Evolutionary conservation across 1,140 invertebrate genomes (phyloP).

Genomic region (Ips nitidus): DNA sequence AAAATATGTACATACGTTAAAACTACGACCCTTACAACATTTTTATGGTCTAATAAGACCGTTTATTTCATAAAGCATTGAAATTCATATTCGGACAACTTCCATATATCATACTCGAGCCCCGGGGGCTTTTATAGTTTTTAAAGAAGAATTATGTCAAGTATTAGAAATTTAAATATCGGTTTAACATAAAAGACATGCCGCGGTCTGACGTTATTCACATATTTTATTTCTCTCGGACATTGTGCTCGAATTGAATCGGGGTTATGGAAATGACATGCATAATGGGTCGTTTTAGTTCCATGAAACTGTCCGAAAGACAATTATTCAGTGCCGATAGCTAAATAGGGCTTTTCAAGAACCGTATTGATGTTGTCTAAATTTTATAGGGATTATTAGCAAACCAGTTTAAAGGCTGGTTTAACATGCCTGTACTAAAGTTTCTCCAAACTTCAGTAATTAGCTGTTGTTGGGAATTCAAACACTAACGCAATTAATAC

Average conservation of each 20-base stretch:
- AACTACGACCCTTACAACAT: too few relatives aligned
- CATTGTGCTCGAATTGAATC: slow-evolving; percentile 17
- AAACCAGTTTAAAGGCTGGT: too few relatives aligned
- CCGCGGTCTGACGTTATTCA: slow-evolving; percentile 18
- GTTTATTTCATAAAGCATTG: slow-evolving; percentile 17
- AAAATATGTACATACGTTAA: too few relatives aligned
- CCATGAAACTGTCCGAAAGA: not conserved
- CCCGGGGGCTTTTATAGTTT: slow-evolving; percentile 31
- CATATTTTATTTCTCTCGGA: slow-evolving; percentile 31
- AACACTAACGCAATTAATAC: too few relatives aligned
- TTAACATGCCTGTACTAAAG: too few relatives aligned
- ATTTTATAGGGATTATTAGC: too few relatives aligned
- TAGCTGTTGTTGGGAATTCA: too few relatives aligned
- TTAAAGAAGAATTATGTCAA: slow-evolving; percentile 35
- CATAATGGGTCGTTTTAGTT: not conserved
- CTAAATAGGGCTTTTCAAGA: too few relatives aligned
- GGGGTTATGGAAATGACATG: not conserved
- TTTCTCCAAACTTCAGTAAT: too few relatives aligned
- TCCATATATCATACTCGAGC: slow-evolving; percentile 25
- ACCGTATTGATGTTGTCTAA: too few relatives aligned
- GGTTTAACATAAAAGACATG: slow-evolving; percentile 35
- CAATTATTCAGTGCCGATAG: too few relatives aligned
- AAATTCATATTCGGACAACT: slow-evolving; percentile 29
- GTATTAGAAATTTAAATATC: slow-evolving; percentile 36
- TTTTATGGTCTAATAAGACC: too few relatives aligned